Evolutionary conservation across 2,797 vertebrate species (phyloP).

Genomic region (Salarias fasciatus): DNA sequence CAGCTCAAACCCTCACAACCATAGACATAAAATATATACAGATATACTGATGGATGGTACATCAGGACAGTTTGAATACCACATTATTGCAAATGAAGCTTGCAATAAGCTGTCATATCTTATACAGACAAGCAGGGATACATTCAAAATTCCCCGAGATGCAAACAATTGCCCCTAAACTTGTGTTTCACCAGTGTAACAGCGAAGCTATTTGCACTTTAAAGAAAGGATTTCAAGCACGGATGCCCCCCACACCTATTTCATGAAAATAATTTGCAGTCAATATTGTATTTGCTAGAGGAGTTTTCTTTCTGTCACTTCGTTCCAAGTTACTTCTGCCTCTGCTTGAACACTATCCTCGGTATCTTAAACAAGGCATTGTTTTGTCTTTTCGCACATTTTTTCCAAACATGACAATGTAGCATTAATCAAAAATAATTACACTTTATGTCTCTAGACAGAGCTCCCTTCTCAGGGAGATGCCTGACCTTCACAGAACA

Average conservation of each 20-base stretch:
- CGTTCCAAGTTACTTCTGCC: constrained; percentile 1
- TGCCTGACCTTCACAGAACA: constrained; percentile 52
- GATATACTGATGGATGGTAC: background rate
- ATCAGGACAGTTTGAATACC: constrained; percentile 43
- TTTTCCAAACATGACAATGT: constrained; percentile 25
- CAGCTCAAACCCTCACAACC: too few relatives aligned
- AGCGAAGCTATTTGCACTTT: constrained; percentile 36
- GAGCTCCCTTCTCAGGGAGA: constrained; percentile 38
- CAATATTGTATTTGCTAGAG: constrained; percentile 26
- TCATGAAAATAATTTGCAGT: constrained; percentile 42
- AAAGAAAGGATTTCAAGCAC: constrained; percentile 39
- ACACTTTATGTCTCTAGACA: constrained; percentile 42
- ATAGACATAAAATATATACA: too few relatives aligned
- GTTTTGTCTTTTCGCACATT: constrained; percentile 25
- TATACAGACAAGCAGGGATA: constrained; percentile 35
- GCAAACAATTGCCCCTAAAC: constrained; percentile 45
- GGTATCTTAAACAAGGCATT: constrained; percentile 10
- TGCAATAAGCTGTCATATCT: constrained; percentile 42
- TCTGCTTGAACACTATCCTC: constrained; percentile 6
- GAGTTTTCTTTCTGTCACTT: constrained; percentile 2
- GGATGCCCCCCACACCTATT: constrained; percentile 20
- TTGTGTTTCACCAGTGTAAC: constrained; percentile 37
- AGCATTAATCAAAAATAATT: constrained; percentile 62
- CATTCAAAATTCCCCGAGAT: constrained; percentile 42
- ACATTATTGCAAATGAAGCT: constrained; percentile 41